Conservation (phyloP, 2,888 invertebrate species). For the Scelioninae gen. 2 region DNA sequence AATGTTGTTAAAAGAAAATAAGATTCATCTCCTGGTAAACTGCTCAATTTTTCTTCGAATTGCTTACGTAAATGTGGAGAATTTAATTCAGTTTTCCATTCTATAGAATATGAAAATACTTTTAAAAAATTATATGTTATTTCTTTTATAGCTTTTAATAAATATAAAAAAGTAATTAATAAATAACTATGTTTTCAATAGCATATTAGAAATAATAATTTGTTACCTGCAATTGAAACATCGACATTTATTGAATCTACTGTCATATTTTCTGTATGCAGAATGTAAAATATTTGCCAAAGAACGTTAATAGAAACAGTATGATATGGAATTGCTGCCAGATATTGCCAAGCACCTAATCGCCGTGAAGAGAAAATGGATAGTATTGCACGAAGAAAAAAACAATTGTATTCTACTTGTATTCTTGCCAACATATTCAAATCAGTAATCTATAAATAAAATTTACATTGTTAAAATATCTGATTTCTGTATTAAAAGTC, state of each 20-base stretch:
- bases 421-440: slow-evolving; percentile 78
- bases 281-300: slow-evolving; percentile 82
- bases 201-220: too few relatives aligned
- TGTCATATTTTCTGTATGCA: slow-evolving; percentile 78
- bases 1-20: slow-evolving; percentile 87
- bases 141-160: too few relatives aligned
- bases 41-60: slow-evolving; percentile 81
- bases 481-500: too few relatives aligned
- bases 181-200: too few relatives aligned
- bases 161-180: too few relatives aligned
- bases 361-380: slow-evolving; percentile 84
- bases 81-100: slow-evolving; percentile 76
- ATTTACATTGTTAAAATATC: not conserved
- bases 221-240: slow-evolving; percentile 42
- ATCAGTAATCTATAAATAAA: slow-evolving; percentile 71
- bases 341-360: slow-evolving; percentile 88
- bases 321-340: slow-evolving; percentile 84
- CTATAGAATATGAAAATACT: slow-evolving; percentile 59
- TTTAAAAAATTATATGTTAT: not conserved
- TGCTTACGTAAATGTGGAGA: slow-evolving; percentile 76
- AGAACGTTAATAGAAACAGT: slow-evolving; percentile 78
- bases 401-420: slow-evolving; percentile 84
- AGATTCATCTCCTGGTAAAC: slow-evolving; percentile 83
- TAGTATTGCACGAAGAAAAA: slow-evolving; percentile 82
- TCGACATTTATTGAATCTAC: slow-evolving; percentile 64